Base-by-base conservation (phyloP, 2,797 vertebrate genomes). In the Channa striata region DNA sequence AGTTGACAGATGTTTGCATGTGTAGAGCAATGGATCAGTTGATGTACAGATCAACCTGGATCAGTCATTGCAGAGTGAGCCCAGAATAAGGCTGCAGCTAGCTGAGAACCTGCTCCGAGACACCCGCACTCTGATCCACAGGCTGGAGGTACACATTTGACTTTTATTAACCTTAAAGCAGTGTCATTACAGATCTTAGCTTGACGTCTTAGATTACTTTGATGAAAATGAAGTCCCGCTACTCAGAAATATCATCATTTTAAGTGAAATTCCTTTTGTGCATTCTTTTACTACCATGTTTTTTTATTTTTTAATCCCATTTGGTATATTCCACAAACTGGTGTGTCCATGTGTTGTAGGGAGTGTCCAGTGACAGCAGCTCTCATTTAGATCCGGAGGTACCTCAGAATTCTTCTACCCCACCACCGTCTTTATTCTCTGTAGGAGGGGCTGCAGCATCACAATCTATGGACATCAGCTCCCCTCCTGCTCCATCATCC, bases 41-140 rank as follows among this genome's bases (percentile, higher is more conserved):
- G 95, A 96, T 59, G 90, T 96, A 78, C 95, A 95, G 80, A 95
- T 96, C 83, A 96, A 95, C 86, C 64, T 96, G 94, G 96, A 96
- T 77, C 92, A 90, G 50, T 77, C 90, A 0, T 59, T 87, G 11
- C 88, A 96, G 90, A 96, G 95, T 50, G 96, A 96, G 77, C 93
- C 96, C 11, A 92, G 96, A 14, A 93, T 96, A 48, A 92, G 95
- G 47, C 93, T 96, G 46, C 93, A 96, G 62, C 84, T 96, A 91
- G 95, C 95, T 6, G 95, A 95, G 78, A 95, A 94, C 72, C 89
- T 96, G 90, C 91, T 96, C 47, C 91, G 95, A 73, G 95, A 96
- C 3, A 90, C 94, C 25, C 91, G 91, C 58, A 84, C 92, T 58
- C 80, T 96, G 53, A 88, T 96, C 23, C 88, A 92, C 74, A 92